A percentile compares a stretch with the other conserved stretches of the same genome.
Conservation (phyloP, 2,888 invertebrate genomes). For the Cynaeus angustus region DNA sequence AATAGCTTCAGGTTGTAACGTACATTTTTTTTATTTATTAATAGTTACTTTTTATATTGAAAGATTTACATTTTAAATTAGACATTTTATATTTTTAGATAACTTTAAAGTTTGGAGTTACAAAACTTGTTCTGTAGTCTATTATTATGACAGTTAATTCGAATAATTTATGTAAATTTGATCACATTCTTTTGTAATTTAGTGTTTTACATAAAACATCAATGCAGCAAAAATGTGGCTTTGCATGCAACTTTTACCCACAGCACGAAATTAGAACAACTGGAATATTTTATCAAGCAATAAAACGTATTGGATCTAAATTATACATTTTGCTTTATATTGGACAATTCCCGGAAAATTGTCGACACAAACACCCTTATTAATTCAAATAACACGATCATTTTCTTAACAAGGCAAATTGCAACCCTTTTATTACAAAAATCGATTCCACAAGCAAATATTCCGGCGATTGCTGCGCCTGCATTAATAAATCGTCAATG, state of each 20-base stretch:
- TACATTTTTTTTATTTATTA: background rate
- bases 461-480: background rate
- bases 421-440: slow-evolving; percentile 6
- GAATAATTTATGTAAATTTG: too few relatives aligned
- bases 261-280: slow-evolving; percentile 11
- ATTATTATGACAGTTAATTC: too few relatives aligned
- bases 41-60: background rate
- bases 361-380: slow-evolving; percentile 33
- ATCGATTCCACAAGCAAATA: slow-evolving; percentile 20
- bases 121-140: too few relatives aligned
- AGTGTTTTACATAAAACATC: background rate
- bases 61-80: background rate
- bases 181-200: too few relatives aligned
- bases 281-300: slow-evolving; percentile 30
- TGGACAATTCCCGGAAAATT: slow-evolving; percentile 23
- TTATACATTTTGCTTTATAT: slow-evolving; percentile 24
- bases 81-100: too few relatives aligned
- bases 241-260: slow-evolving; percentile 14
- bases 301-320: slow-evolving; percentile 28
- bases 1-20: background rate
- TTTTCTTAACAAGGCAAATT: slow-evolving; percentile 20
- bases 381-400: slow-evolving; percentile 27
- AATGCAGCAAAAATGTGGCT: slow-evolving; percentile 3
- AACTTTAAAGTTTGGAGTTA: too few relatives aligned
- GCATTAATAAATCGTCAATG: background rate